A percentile compares a stretch with the other conserved stretches of the same genome.
Conservation (phyloP, 2,888 invertebrate species). For the Sipunculus nudus region DNA sequence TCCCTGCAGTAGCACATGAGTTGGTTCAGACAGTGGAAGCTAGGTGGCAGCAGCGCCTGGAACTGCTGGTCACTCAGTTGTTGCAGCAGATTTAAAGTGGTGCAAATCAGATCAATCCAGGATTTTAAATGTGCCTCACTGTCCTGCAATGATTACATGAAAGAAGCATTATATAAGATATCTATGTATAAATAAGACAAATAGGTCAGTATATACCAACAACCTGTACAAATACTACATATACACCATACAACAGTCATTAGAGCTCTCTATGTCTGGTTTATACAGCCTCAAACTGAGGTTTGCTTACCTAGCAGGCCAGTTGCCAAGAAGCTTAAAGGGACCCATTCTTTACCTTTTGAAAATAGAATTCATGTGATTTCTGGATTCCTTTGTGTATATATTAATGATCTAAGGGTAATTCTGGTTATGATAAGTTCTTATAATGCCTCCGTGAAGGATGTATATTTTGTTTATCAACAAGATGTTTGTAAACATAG, state of each 20-base stretch:
- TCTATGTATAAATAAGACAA: neutral
- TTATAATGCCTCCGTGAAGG: too few species aligned
- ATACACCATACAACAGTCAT: neutral
- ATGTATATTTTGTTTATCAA: too few species aligned
- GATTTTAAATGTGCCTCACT: constrained; percentile 85
- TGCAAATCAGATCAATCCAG: constrained; percentile 80
- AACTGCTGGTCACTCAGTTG: constrained; percentile 70
- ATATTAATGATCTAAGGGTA: too few species aligned
- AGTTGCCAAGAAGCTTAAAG: too few species aligned
- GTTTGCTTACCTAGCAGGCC: too few species aligned
- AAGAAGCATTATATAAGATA: neutral
- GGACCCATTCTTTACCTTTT: too few species aligned
- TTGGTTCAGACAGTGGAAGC: constrained; percentile 71
- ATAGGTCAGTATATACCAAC: neutral
- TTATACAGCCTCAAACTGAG: too few species aligned
- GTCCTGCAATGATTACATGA: constrained; percentile 75
- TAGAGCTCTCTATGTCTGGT: too few species aligned
- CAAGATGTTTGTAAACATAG: too few species aligned
- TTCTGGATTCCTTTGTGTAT: too few species aligned
- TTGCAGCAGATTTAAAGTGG: constrained; percentile 79
- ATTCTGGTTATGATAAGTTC: too few species aligned
- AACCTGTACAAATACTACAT: neutral
- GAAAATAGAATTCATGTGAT: too few species aligned
- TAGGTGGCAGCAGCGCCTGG: constrained; percentile 71
- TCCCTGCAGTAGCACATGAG: constrained; percentile 72